Evolutionary conservation across 1,140 invertebrate species (phyloP).

Genomic region (Eupristina koningsbergeri): DNA sequence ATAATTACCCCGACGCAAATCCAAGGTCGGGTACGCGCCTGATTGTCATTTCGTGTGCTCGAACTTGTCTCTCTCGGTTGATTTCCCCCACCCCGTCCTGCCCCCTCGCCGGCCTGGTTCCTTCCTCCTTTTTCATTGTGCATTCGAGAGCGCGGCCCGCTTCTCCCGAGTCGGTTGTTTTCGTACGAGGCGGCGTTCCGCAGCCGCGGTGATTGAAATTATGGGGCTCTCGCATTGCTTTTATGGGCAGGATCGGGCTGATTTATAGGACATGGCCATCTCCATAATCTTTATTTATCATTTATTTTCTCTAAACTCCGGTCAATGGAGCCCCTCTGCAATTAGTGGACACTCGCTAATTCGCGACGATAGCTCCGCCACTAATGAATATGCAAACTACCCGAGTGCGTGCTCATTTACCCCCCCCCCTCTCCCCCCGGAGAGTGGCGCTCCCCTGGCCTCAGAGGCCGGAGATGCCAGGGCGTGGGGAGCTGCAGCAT

Average conservation of each 20-base stretch:
- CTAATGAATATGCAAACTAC: background rate
- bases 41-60: conserved; percentile 42
- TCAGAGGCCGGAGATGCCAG: too few species aligned
- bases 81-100: background rate
- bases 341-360: conserved; percentile 3
- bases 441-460: too few species aligned
- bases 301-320: background rate
- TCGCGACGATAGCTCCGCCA: background rate
- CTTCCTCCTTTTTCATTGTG: conserved; percentile 6
- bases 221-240: conserved; percentile 9
- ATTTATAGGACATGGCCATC: background rate
- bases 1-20: conserved; percentile 46
- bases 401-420: background rate
- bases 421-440: background rate
- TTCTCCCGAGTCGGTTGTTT: background rate
- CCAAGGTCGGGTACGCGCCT: conserved; percentile 43
- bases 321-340: background rate
- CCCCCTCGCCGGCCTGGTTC: background rate
- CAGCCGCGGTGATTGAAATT: conserved; percentile 25
- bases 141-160: background rate
- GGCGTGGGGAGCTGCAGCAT: too few species aligned
- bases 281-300: conserved; percentile 21
- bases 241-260: background rate
- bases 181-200: background rate
- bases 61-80: background rate